phyloP scores from a whole-genome alignment of 2,797 vertebrate species.

The Amblyopsis hoosieri region DNA sequence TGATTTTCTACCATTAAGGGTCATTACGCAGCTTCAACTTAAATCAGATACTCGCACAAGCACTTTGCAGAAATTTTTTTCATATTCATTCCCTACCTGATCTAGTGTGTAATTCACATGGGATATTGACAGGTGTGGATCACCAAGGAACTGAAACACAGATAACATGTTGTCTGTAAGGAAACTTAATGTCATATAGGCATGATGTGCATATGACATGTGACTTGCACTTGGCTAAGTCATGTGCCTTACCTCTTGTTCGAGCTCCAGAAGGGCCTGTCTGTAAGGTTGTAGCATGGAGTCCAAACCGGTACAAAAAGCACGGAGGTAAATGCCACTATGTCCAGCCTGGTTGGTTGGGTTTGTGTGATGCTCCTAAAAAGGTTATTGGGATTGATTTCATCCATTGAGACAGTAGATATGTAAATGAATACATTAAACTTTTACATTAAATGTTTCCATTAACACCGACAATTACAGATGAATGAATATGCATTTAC shows the following conservation, averaged over 20 bases:
- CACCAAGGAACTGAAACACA: conserved; percentile 89
- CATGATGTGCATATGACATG: neutral
- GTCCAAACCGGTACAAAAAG: conserved; percentile 96
- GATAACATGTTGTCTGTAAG: conserved; percentile 14
- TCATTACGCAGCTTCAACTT: neutral
- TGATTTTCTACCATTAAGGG: neutral
- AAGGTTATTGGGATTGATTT: neutral
- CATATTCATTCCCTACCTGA: conserved; percentile 78
- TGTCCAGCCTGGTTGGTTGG: conserved; percentile 86
- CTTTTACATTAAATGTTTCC: too few relatives aligned
- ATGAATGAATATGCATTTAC: too few relatives aligned
- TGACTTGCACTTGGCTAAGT: neutral
- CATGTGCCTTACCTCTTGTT: conserved; percentile 86
- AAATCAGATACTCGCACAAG: neutral
- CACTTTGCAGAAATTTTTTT: neutral
- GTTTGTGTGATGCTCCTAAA: conserved; percentile 85
- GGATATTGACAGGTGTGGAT: conserved; percentile 95
- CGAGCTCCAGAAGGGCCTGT: conserved; percentile 92
- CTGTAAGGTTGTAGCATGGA: conserved; percentile 94
- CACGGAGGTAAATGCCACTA: conserved; percentile 92
- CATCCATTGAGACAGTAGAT: too few relatives aligned
- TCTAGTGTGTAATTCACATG: conserved; percentile 96
- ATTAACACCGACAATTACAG: too few relatives aligned
- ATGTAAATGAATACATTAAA: too few relatives aligned
- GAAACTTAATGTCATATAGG: neutral